These are phyloP conservation scores for Hydrozoanthus tunicans DNA, from an alignment of 64 coral and sea anemone genomes.

Conservation along the genomic window DNA sequence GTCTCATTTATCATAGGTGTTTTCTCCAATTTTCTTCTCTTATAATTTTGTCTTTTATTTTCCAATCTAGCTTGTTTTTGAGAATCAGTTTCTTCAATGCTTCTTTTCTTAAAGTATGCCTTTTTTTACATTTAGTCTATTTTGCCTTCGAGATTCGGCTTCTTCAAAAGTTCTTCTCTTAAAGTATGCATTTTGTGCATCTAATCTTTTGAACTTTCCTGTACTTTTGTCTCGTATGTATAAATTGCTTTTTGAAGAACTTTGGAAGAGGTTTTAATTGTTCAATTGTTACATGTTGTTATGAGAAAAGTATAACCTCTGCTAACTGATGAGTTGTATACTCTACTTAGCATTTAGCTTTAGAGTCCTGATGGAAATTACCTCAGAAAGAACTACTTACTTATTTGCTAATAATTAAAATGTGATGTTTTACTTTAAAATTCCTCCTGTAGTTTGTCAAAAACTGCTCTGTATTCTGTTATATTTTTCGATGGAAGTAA, in stretches of 20 bases:
- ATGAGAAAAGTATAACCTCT: neutral
- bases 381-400: neutral
- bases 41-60: no score
- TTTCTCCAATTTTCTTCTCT: no score
- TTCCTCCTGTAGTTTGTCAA: neutral
- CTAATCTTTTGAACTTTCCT: neutral
- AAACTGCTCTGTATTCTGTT: neutral
- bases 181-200: no score
- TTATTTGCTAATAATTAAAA: conserved; percentile 12
- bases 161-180: no score
- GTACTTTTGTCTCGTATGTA: neutral
- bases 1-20: no score
- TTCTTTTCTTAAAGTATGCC: no score
- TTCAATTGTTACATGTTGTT: neutral
- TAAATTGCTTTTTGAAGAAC: neutral
- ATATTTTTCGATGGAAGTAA: neutral
- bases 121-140: no score
- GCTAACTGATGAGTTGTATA: neutral
- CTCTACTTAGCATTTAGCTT: neutral
- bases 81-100: no score
- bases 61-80: no score
- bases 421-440: neutral
- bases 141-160: no score
- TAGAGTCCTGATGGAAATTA: conserved; percentile 2
- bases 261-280: neutral